Evolutionary conservation across 2,113 vertebrate genomes (phyloP), one percentile per base, ranked within the genome.

Genomic region (Tragelaphus buxtoni): DNA sequence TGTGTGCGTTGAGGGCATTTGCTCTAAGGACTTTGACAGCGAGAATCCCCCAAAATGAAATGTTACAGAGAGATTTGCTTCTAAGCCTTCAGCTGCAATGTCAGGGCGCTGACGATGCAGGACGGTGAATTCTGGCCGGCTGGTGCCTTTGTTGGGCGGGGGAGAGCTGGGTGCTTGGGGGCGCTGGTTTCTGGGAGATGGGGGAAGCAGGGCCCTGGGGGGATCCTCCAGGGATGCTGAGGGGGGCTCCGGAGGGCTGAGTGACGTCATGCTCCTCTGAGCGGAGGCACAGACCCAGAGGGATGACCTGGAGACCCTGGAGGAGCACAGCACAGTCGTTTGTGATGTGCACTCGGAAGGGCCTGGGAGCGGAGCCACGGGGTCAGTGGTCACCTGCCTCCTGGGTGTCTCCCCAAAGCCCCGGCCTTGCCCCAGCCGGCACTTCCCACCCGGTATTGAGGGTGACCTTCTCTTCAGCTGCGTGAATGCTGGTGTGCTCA

Each of bases 361-460:
- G 24, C 1, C 30, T 4, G 4, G 10, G 42, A 28, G 24, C 0
- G n/a, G n/a, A n/a, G n/a, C n/a, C n/a, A n/a, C n/a, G n/a, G n/a
- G n/a, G n/a, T n/a, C 63, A 20, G 63, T 0, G 0, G 56, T 8
- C 32, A 10, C 32, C 51, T 9, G 16, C 28, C 18, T 42, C n/a
- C 61, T 28, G 9, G 53, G 47, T 32, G 0, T 30, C n/a, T 6
- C 12, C 0, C 20, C 3, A 12, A 7, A 4, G 0, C 65, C 11
- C 4, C 3, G 0, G n/a, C n/a, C 76, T 12, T 6, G 1, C 4
- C 6, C 28, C 2, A 4, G 47, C 16, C 35, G 0, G 0, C 0
- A 0, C 74, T n/a, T 4, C 3, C 2, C 14, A 0, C 8, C 12
- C 0, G 0, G 16, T 5, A 8, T 2, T 4, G 13, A 10, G 1